A percentile compares a stretch with the other conserved stretches of the same genome.
Evolutionary conservation across 2,113 vertebrate genomes (phyloP).

Genomic region (Cairina moschata): DNA sequence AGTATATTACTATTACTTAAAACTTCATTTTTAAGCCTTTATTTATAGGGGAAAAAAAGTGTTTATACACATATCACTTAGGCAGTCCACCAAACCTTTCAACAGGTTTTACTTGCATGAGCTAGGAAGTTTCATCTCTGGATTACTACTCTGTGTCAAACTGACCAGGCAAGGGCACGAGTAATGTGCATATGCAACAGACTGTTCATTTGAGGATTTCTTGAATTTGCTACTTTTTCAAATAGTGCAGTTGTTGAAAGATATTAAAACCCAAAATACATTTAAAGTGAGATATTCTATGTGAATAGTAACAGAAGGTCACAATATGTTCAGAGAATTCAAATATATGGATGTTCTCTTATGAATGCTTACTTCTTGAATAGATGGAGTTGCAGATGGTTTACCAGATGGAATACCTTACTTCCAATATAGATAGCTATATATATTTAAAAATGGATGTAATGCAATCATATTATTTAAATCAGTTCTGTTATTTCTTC

Average conservation of each 20-base stretch:
- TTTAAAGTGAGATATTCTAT: conserved; percentile 40
- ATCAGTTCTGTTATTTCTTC: conserved; percentile 57
- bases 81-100: not conserved
- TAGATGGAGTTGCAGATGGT: conserved; percentile 63
- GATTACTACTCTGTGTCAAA: not conserved
- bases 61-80: not conserved
- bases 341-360: conserved; percentile 68
- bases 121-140: not conserved
- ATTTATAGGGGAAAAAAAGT: not conserved
- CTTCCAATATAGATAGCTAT: conserved; percentile 23
- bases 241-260: conserved; percentile 4
- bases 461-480: conserved; percentile 41
- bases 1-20: not conserved
- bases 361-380: conserved; percentile 33
- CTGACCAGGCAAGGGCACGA: not conserved
- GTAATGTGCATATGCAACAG: not conserved
- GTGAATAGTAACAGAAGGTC: conserved; percentile 70
- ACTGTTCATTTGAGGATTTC: conserved; percentile 48
- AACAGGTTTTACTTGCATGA: not conserved
- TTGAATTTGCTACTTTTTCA: not conserved
- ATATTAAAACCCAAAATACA: conserved; percentile 45
- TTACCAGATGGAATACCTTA: conserved; percentile 66
- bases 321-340: conserved; percentile 65
- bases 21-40: not conserved
- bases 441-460: conserved; percentile 48